Evolutionary conservation across 2,113 vertebrate species (phyloP).

Genomic region (Chroicocephalus ridibundus): DNA sequence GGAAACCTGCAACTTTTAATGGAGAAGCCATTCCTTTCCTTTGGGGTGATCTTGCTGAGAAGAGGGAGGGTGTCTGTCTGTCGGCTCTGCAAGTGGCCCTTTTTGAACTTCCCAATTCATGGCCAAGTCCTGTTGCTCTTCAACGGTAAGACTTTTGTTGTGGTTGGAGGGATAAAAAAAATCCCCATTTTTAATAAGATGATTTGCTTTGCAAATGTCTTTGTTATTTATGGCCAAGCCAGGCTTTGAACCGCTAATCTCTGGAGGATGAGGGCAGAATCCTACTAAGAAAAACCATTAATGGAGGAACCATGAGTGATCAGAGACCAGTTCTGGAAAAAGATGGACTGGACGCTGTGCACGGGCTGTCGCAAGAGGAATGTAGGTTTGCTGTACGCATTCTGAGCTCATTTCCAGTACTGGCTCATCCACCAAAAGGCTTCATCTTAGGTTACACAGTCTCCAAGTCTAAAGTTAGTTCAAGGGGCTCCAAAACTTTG

Average conservation of each 20-base stretch:
- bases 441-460: slow-evolving; percentile 24
- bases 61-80: slow-evolving; percentile 59
- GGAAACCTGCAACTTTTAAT: slow-evolving; percentile 67
- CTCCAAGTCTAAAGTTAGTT: slow-evolving; percentile 35
- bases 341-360: slow-evolving; percentile 21
- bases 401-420: slow-evolving; percentile 44
- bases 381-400: neutral
- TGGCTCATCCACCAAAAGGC: slow-evolving; percentile 7
- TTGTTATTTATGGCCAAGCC: slow-evolving; percentile 43
- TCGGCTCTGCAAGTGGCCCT: slow-evolving; percentile 51
- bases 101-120: slow-evolving; percentile 55
- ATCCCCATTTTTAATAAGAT: slow-evolving; percentile 54
- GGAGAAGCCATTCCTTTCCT: slow-evolving; percentile 66
- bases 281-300: slow-evolving; percentile 56
- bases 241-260: slow-evolving; percentile 54
- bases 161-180: slow-evolving; percentile 57
- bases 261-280: slow-evolving; percentile 58
- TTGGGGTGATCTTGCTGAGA: slow-evolving; percentile 59
- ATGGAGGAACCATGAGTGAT: slow-evolving; percentile 52
- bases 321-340: slow-evolving; percentile 53
- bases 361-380: slow-evolving; percentile 28
- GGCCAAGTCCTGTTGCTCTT: slow-evolving; percentile 54
- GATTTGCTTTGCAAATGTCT: slow-evolving; percentile 66
- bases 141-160: slow-evolving; percentile 51
- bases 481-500: neutral